A percentile compares a stretch with the other conserved stretches of the same genome.
Evolutionary conservation across 1,140 invertebrate genomes (phyloP).

Genomic region (Pygmarrhopalites habei): DNA sequence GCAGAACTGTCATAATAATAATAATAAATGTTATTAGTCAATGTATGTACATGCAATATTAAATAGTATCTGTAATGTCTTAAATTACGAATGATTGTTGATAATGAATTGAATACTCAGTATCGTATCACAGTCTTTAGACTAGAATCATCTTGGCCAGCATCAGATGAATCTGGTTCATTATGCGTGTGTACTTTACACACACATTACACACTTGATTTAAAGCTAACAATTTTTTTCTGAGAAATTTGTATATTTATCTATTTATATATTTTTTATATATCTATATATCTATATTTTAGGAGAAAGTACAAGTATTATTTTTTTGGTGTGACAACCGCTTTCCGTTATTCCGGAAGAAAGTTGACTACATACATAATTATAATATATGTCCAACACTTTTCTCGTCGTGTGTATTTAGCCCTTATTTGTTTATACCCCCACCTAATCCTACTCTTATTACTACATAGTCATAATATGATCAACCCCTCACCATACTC

Average conservation of each 20-base stretch:
- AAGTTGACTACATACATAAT: not conserved
- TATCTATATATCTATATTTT: not conserved
- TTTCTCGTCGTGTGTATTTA: not conserved
- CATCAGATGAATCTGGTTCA: not conserved
- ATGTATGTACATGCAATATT: too few relatives aligned
- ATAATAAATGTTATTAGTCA: not conserved
- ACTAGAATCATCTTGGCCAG: constrained; percentile 6
- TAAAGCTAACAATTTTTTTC: not conserved
- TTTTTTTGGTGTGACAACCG: not conserved
- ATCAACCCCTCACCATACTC: not conserved
- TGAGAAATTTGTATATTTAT: not conserved
- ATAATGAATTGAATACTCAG: constrained; percentile 7
- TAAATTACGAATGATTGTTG: constrained; percentile 4
- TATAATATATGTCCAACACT: not conserved
- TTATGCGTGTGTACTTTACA: not conserved
- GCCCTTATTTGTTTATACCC: not conserved
- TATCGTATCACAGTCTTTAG: constrained; percentile 9
- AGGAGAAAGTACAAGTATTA: not conserved
- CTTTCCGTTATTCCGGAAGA: not conserved
- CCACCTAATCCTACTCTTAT: not conserved
- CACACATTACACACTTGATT: not conserved
- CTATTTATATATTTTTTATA: not conserved
- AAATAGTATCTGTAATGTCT: too few relatives aligned
- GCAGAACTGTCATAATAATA: not conserved
- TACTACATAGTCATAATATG: not conserved